Percentiles rank a stretch among this genome's conserved stretches.
phyloP scores from a whole-genome alignment of 1,140 invertebrate species.

The Cylas formicarius region DNA sequence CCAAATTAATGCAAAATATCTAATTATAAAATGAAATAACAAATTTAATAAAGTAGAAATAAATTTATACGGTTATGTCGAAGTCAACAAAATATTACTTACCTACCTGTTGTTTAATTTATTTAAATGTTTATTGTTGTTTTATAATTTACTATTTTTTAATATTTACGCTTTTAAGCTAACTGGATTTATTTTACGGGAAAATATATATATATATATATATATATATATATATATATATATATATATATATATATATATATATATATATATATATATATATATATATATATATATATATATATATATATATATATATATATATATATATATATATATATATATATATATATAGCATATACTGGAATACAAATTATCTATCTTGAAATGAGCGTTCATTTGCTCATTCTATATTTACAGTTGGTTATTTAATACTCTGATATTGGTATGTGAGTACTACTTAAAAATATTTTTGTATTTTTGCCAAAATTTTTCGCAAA shows the following conservation, averaged over 20 bases:
- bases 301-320: slow-evolving; percentile 7
- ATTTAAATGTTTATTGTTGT: too few species aligned
- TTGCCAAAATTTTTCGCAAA: not conserved
- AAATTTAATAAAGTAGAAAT: too few species aligned
- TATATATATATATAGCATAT: slow-evolving; percentile 1
- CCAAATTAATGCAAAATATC: too few species aligned
- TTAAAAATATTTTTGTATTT: not conserved
- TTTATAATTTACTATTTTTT: too few species aligned
- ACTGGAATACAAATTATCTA: slow-evolving; percentile 1
- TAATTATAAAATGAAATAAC: too few species aligned
- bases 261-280: slow-evolving; percentile 6
- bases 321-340: slow-evolving; percentile 7
- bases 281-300: slow-evolving; percentile 7
- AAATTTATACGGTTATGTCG: too few species aligned
- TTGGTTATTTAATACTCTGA: not conserved
- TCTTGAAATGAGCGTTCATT: not conserved
- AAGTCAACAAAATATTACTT: too few species aligned
- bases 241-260: slow-evolving; percentile 5
- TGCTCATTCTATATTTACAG: slow-evolving; percentile 1
- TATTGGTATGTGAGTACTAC: not conserved
- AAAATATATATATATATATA: slow-evolving; percentile 5
- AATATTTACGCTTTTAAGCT: too few species aligned
- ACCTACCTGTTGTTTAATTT: too few species aligned
- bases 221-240: slow-evolving; percentile 6
- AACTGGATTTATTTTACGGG: not conserved